Base-by-base conservation (phyloP, 2,888 invertebrate species). In the Agrochola lychnidis region DNA sequence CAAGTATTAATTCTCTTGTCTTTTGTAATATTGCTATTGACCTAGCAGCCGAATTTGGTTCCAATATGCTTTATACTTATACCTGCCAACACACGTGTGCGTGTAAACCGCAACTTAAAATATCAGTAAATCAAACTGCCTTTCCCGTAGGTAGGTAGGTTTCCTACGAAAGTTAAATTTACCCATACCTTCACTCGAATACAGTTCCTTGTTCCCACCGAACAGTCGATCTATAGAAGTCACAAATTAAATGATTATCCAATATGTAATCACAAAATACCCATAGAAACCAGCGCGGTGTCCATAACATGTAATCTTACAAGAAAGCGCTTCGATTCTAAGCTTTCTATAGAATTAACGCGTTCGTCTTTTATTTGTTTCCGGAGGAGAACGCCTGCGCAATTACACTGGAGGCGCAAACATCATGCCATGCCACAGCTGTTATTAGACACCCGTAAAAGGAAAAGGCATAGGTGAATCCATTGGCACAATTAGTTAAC, bases 311-410 rank as follows among this genome's bases (percentile, higher is more conserved):
- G 66, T 88, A 87, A 87, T 87, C 77, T 87, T 57, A 48, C 59
- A 83, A 79, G 87, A 87, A 82, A 88, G 78, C 70, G 83, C 70
- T 79, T 61, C 72, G 73, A 77, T 73, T 82, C 76, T 67, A 70
- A 74, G 78, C 88, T 85, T 88, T 85, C 88, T 83, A 85, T 83
- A 74, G 79, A 84, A 88, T 87, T 88, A 87, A 86, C 74, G 81
- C 81, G 72, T 80, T 78, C 74, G 71, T 76, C 74, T 88, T 85
- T 85, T 88, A 87, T 87, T 88, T 81, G 85, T 85, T 83, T 81
- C 85, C 87, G 83, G 71, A 80, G 76, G 72, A 79, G 80, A 82
- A 75, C 72, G 78, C 70, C 72, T 51, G 62, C 59, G 72, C 83
- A 75, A 87, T 85, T 85, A 87, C 69, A 85, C 57, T 72, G 40